phyloP scores from a whole-genome alignment of 2,888 invertebrate species.

The Tridacna crocea region DNA sequence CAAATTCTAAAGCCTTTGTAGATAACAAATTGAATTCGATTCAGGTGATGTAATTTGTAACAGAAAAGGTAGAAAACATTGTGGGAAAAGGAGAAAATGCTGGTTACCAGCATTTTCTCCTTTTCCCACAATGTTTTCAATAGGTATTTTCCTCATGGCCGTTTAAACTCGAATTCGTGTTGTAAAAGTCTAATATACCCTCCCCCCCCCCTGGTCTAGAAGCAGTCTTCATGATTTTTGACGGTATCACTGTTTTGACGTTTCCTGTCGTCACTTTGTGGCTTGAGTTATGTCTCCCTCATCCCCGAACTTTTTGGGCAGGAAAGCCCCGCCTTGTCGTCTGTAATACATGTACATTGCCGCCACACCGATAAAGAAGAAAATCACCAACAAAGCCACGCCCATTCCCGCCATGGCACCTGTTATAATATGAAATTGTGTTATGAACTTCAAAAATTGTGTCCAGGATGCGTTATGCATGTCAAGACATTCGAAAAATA shows the following conservation, averaged over 20 bases:
- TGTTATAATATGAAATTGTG: constrained; percentile 15
- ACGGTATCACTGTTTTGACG: too few relatives aligned
- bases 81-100: not conserved
- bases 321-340: constrained; percentile 56
- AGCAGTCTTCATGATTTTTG: too few relatives aligned
- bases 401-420: constrained; percentile 63
- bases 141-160: not conserved
- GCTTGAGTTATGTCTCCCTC: constrained; percentile 50
- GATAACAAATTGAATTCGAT: not conserved
- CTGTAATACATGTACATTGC: constrained; percentile 55
- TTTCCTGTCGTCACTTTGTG: not conserved
- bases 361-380: constrained; percentile 48
- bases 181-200: not conserved
- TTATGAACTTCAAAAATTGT: too few relatives aligned
- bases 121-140: not conserved
- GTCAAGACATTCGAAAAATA: too few relatives aligned
- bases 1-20: not conserved
- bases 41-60: not conserved
- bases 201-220: too few relatives aligned
- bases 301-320: constrained; percentile 52
- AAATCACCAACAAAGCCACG: constrained; percentile 56
- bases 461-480: too few relatives aligned
- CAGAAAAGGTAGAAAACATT: not conserved
- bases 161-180: not conserved
- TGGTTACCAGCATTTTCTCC: not conserved